Conservation (phyloP, 2,113 vertebrate species). For the Anarhynchus alexandrinus region DNA sequence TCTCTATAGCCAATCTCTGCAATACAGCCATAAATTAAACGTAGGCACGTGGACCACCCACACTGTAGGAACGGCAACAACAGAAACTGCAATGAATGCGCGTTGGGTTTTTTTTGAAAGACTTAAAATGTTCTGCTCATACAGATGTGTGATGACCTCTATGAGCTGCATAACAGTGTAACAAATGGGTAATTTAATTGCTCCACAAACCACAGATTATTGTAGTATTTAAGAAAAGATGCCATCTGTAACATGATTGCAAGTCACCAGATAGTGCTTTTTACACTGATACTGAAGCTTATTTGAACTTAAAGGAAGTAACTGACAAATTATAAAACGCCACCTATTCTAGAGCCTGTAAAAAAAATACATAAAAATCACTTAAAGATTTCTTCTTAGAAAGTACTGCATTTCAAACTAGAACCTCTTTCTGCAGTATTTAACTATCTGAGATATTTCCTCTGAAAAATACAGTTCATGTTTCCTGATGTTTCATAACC, state of each 20-base stretch:
- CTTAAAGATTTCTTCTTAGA: not conserved
- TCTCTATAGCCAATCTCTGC: not conserved
- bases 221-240: not conserved
- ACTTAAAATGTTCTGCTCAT: not conserved
- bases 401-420: not conserved
- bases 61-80: not conserved
- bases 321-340: not conserved
- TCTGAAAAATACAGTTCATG: not conserved
- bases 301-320: not conserved
- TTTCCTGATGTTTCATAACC: not conserved
- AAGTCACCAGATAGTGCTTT: not conserved
- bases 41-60: accelerated
- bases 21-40: not conserved
- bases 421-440: not conserved
- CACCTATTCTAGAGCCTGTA: not conserved
- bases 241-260: not conserved
- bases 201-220: not conserved
- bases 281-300: not conserved
- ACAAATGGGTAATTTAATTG: not conserved
- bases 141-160: slow-evolving; percentile 13
- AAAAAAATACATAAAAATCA: not conserved
- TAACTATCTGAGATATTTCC: not conserved
- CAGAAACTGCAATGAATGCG: not conserved
- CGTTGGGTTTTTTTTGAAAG: not conserved
- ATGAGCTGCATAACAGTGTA: not conserved